Base-by-base conservation (phyloP, 2,888 invertebrate species). In the Empis stercorea region DNA sequence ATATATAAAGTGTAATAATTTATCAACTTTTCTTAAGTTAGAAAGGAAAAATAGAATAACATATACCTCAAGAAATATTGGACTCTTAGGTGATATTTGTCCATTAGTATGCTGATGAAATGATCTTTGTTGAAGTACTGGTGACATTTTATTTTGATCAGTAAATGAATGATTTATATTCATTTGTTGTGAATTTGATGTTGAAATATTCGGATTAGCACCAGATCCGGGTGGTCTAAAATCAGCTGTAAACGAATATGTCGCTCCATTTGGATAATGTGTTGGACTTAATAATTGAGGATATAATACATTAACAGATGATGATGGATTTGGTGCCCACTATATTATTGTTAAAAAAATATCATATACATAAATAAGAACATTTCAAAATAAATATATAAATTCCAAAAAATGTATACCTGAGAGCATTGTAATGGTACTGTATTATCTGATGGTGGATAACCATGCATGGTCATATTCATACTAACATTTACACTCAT, bases 401-500 rank as follows among this genome's bases (percentile, higher is more conserved):
- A 5, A 13, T 13, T 11, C 9, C 3, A 5, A 32, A 2, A 4
- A 2, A 40, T 2, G 44, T 52, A 47, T 63, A 81, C 81, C 75
- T 83, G 84, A 9, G 84, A 80, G 60, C 83, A 84, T 65, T 68
- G 62, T 68, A 69, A 64, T 37, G 69, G 66, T 51, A 68, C 61
- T 30, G 62, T 56, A 5, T 59, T 61, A 44, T 66, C 63, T 61
- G 71, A 56, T 59, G 70, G 61, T 44, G 54, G 54, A 57, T 81
- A 82, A 2, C 81, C 82, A 55, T 91, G 91, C 85, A 94, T 93
- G 48, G 94, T 94, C 94, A 95, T 95, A 67, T 93, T 94, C 94
- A 95, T 95, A 57, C 64, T 68, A 39, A 95, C 92, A 63, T 95
- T 95, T 55, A 95, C 93, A 61, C 89, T 91, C 94, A 95, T 94